Evolutionary conservation across 2,888 invertebrate species (phyloP).

Genomic region (Listrodromus nycthemerus): DNA sequence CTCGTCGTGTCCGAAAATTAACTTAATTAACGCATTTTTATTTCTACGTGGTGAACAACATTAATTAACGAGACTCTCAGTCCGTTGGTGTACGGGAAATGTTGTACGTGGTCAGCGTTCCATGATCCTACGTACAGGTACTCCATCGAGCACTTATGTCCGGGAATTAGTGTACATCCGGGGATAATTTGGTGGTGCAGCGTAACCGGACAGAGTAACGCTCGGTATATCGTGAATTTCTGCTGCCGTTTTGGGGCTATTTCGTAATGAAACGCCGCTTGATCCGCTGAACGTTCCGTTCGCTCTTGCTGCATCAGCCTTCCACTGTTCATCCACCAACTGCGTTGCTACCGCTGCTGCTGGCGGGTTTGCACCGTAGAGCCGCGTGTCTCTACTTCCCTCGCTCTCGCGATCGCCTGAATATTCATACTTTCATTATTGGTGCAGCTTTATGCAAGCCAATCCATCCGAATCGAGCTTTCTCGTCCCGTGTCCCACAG

Average conservation of each 20-base stretch:
- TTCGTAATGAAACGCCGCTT: slow-evolving; percentile 62
- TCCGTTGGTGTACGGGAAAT: background rate
- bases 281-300: slow-evolving; percentile 45
- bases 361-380: background rate
- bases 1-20: too few relatives aligned
- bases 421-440: slow-evolving; percentile 79
- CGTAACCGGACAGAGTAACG: slow-evolving; percentile 29
- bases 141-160: slow-evolving; percentile 50
- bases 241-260: slow-evolving; percentile 41
- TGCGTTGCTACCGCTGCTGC: background rate
- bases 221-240: slow-evolving; percentile 46
- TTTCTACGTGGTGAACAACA: too few relatives aligned
- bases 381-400: slow-evolving; percentile 27
- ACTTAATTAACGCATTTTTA: too few relatives aligned
- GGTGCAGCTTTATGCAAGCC: slow-evolving; percentile 67
- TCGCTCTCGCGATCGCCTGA: slow-evolving; percentile 65
- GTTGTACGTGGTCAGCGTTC: background rate
- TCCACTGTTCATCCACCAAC: slow-evolving; percentile 17
- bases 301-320: slow-evolving; percentile 5
- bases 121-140: background rate
- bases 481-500: slow-evolving; percentile 51
- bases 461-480: slow-evolving; percentile 68
- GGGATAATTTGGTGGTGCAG: slow-evolving; percentile 57
- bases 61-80: background rate
- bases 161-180: slow-evolving; percentile 51